Conservation (phyloP, 2,888 invertebrate genomes). For the Drosophila infuscata region DNA sequence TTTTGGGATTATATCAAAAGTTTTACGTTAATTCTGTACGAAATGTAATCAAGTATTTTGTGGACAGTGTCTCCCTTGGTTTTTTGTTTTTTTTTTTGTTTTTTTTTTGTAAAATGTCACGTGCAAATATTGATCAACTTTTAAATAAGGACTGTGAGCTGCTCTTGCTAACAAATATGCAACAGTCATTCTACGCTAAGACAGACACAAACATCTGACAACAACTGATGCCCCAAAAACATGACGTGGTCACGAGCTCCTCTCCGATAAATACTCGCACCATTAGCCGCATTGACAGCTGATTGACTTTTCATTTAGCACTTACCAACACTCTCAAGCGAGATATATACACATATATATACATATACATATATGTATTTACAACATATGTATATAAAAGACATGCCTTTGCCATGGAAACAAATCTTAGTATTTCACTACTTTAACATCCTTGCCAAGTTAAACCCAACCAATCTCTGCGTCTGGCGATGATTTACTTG, state of each 20-base stretch:
- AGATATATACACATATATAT: too few relatives aligned
- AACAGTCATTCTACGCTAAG: not conserved
- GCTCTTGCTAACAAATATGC: not conserved
- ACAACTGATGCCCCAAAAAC: not conserved
- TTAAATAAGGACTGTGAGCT: not conserved
- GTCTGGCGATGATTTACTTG: not conserved
- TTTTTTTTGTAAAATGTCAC: constrained; percentile 7
- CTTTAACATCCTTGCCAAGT: constrained; percentile 12
- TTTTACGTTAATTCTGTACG: not conserved
- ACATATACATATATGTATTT: not conserved
- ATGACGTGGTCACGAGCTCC: constrained; percentile 20
- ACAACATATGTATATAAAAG: constrained; percentile 2
- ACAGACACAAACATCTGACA: not conserved
- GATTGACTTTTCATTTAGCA: constrained; percentile 34
- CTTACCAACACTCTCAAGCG: constrained; percentile 31
- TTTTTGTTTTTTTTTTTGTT: not conserved
- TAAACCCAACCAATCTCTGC: not conserved
- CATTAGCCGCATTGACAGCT: constrained; percentile 31
- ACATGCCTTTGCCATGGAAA: constrained; percentile 18
- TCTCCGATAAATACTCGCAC: constrained; percentile 1
- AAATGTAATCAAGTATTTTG: constrained; percentile 9
- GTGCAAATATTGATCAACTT: constrained; percentile 12
- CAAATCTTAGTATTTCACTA: constrained; percentile 29
- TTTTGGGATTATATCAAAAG: constrained; percentile 24
- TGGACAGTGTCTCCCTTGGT: not conserved